phyloP scores from a whole-genome alignment of 2,113 vertebrate species.

The Sphaerodactylus townsendi region DNA sequence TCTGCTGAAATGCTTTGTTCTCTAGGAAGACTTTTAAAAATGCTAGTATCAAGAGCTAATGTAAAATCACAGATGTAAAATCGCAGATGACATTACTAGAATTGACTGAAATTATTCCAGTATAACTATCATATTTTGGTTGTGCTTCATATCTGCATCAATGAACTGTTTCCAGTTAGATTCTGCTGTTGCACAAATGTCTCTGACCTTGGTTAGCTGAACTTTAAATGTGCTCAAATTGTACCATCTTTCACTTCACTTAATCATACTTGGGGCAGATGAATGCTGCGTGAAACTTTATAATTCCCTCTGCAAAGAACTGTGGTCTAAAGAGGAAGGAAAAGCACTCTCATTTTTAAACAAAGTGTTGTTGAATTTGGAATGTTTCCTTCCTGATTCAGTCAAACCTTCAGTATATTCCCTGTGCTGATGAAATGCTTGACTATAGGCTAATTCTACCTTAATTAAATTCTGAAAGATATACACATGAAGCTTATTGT shows the following conservation, averaged over 20 bases:
- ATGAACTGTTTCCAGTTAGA: conserved; percentile 69
- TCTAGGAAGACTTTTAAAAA: background rate
- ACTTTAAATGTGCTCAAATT: conserved; percentile 77
- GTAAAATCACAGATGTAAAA: too few species aligned
- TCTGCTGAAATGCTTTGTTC: background rate
- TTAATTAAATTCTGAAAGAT: background rate
- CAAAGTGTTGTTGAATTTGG: background rate
- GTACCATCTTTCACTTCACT: conserved; percentile 52
- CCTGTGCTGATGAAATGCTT: background rate
- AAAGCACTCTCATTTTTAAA: background rate
- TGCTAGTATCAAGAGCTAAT: conserved; percentile 5
- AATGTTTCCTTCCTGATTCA: background rate
- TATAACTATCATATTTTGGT: conserved; percentile 4
- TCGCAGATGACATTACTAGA: background rate
- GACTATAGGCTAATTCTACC: background rate
- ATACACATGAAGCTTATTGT: background rate
- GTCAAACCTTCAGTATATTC: too few species aligned
- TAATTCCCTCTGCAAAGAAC: background rate
- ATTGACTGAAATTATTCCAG: conserved; percentile 6
- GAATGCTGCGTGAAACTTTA: background rate
- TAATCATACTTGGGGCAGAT: fast-evolving
- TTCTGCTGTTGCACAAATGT: conserved; percentile 50
- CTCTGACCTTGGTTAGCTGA: conserved; percentile 53
- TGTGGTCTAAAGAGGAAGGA: background rate
- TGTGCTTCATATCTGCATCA: conserved; percentile 27